Evolutionary conservation across 92 coral and sea anemone species (phyloP).

Genomic region (Porites divaricata): DNA sequence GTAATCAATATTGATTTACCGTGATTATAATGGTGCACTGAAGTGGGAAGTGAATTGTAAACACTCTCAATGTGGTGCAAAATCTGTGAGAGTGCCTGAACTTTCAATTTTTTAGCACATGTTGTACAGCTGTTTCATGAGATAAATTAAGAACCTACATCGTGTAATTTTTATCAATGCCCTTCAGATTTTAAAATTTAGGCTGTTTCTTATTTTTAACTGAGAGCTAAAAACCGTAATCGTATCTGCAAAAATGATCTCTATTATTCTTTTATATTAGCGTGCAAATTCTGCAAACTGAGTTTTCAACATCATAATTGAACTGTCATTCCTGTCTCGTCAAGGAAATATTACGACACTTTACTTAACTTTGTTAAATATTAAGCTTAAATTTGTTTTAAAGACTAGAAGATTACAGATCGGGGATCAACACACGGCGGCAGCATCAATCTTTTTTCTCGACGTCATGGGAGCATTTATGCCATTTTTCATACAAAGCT

Average conservation of each 20-base stretch:
- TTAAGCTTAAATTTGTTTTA: no score
- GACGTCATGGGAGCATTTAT: not conserved
- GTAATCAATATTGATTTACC: slow-evolving; percentile 8
- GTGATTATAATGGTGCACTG: not conserved
- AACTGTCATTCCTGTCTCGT: slow-evolving; percentile 30
- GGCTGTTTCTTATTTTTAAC: not conserved
- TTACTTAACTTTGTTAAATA: not conserved
- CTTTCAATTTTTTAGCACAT: not conserved
- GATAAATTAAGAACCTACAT: not conserved
- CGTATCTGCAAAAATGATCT: not conserved
- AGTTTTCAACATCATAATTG: not conserved
- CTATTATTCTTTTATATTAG: not conserved
- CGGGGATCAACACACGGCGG: not conserved
- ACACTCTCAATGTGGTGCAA: not conserved
- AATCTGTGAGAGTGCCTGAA: not conserved
- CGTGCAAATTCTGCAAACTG: slow-evolving; percentile 13
- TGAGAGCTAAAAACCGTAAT: not conserved
- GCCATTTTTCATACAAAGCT: not conserved
- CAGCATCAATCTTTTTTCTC: not conserved
- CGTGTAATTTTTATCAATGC: not conserved
- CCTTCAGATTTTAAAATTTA: not conserved
- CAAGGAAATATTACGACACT: slow-evolving; percentile 9
- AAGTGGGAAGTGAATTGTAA: slow-evolving; percentile 21
- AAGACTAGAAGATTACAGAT: not conserved
- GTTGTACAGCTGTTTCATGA: not conserved